These are phyloP conservation scores for Calameuta idolon DNA, from an alignment of 2,888 invertebrate species.

Conservation along the genomic window DNA sequence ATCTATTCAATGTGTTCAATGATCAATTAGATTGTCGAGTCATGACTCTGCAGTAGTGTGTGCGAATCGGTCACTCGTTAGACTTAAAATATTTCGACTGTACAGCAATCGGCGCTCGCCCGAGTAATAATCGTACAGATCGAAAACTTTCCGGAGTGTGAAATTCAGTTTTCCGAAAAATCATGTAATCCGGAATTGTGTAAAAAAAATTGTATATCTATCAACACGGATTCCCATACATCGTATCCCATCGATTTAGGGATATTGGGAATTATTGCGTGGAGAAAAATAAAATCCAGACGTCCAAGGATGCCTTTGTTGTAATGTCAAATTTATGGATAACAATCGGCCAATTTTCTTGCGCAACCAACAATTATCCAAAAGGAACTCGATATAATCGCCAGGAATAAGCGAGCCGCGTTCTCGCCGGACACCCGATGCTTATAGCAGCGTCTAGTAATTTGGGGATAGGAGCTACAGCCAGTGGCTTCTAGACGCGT, in stretches of 20 bases:
- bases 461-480: constrained; percentile 40
- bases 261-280: neutral
- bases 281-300: neutral
- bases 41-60: neutral
- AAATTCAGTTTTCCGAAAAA: neutral
- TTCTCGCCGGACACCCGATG: constrained; percentile 51
- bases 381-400: constrained; percentile 52
- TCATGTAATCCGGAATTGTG: neutral
- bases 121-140: neutral
- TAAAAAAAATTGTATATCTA: neutral
- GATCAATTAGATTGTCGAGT: constrained; percentile 29
- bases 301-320: constrained; percentile 40
- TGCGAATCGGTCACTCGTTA: neutral
- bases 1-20: constrained; percentile 21
- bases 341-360: constrained; percentile 51
- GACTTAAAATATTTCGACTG: neutral
- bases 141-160: neutral
- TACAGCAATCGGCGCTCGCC: neutral
- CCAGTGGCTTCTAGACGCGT: constrained; percentile 37
- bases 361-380: constrained; percentile 55
- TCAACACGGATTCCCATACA: neutral
- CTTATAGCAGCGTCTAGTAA: constrained; percentile 54
- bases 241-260: neutral
- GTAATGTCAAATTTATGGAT: constrained; percentile 49
- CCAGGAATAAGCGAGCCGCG: constrained; percentile 38